Evolutionary conservation across 2,888 invertebrate species (phyloP), one percentile per base, ranked within the genome.

Genomic region (Drosophila limbata): DNA sequence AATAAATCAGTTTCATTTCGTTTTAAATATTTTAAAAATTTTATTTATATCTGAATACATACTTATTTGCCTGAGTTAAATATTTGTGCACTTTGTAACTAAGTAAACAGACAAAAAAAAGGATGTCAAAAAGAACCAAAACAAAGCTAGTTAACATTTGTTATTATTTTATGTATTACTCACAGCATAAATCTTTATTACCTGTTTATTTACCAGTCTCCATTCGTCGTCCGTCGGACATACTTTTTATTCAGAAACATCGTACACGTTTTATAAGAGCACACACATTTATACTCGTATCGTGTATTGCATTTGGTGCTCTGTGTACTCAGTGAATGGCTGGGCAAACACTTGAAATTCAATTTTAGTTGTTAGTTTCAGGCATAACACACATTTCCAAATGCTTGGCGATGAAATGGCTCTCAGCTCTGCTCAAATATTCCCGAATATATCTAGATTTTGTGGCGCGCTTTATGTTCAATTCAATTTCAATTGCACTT

Each of bases 291-390:
- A n/a, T 3, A 8, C 21, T 10, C 11, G 35, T 39, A 13, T 55
- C 21, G 25, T 42, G 33, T 17, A 28, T 37, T 15, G 13, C 48
- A 9, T 10, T 35, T 44, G 40, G 4, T 40, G 40, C 33, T 59
- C 44, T 56, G 37, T 57, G 52, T 48, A 31, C n/a, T 8, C 67
- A 19, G 11, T 55, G 52, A 59, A 55, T 73, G 28, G 55, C 48
- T 65, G 50, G 57, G 40, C 53, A 77, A 77, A 55, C 50, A 71
- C 66, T 77, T n/a, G 50, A 77, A 55, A 44, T 55, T 33, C 50
- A 65, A 77, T 59, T 61, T 70, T 42, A 59, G 71, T 42, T 61
- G 48, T 19, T 45, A 42, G 47, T 47, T 63, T 47, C 21, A 39
- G 10, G 25, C 42, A 68, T 1, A 51, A 33, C 44, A 52, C 31